Evolutionary conservation across 2,888 invertebrate species (phyloP), one percentile per base, ranked within the genome.

Genomic region (Hetaerina titia): DNA sequence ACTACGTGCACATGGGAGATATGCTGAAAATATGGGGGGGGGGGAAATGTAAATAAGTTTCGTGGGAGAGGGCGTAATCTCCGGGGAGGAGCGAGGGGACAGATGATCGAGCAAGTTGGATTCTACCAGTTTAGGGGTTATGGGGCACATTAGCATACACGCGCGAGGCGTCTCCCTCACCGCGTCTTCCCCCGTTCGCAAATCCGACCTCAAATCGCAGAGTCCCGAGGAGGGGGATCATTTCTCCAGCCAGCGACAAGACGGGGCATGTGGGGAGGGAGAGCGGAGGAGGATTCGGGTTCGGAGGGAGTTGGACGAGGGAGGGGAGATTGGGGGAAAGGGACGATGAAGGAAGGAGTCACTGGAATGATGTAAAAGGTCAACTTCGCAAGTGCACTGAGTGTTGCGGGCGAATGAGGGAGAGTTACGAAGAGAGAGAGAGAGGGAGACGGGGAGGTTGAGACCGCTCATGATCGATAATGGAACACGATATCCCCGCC

Each of bases 401-500:
- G 58, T 22, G 58, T 22, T 58, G 89, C 57, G 89, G 89, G 89
- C 11, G 56, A 89, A 17, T 58, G 31, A 88, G 31, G 22, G 81
- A 25, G n/a, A 63, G 90, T 56, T 60, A 58, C 89, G 89, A 58
- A 45, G 31, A 69, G 74, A 64, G 56, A 13, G 87, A 90, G 88
- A 92, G 81, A n/a, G 74, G 58, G 88, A 81, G n/a, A 63, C 17
- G 81, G 69, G 69, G 88, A 58, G 45, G 45, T 58, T n/a, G 45
- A 19, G 74, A 69, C 57, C 74, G 31, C 60, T 58, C 56, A 81
- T 56, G 15, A 63, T 89, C 56, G 57, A 89, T 57, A 89, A 57
- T 57, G 89, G 89, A 25, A 56, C 56, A 89, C 57, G 56, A 25
- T 56, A 22, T 89, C 57, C 31, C 81, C 25, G 13, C 11, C 13